Base-by-base conservation (phyloP, 92 coral and sea anemone genomes). In the Heliopora coerulea region DNA sequence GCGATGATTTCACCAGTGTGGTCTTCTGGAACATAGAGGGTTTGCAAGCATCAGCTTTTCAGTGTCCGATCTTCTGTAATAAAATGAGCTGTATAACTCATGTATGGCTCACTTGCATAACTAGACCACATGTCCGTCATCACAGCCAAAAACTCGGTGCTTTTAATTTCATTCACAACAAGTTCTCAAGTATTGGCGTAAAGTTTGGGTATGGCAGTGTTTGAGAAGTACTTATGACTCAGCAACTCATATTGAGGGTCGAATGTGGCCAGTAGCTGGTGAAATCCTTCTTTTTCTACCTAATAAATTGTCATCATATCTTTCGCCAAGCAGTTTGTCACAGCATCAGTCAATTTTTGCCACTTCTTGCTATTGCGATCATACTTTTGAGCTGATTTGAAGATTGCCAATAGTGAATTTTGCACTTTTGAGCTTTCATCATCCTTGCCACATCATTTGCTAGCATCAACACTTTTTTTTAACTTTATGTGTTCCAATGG, bases 121-220 rank as follows among this genome's bases (percentile, higher is more conserved):
- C 73, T 41, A 18, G 73, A 65, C 73, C 73, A 65, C 73, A 65
- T 65, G 33, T 65, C 73, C 23, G 73, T 18, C 18, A 56, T 65
- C 11, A 56, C 73, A 14, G 73, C 21, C 8, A n/a, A 65, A 18
- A 65, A 65, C 27, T 65, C 73, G 49, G 37, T 33, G 29, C 12
- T 14, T 34, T 23, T n/a, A n/a, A n/a, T n/a, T n/a, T n/a, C n/a
- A n/a, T n/a, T n/a, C n/a, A n/a, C n/a, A n/a, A n/a, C n/a, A 6
- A 23, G 5, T 19, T 50, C 58, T 23, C 26, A 6, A 23, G 26
- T 50, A 7, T 50, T 19, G 4, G 20, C 19, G 26, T 50, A 50
- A 17, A 50, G 58, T 23, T 50, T 50, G 20, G 58, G 34, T 39
- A 65, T n/a, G n/a, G n/a, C n/a, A n/a, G n/a, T n/a, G n/a, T n/a